Base-by-base conservation (phyloP, 2,888 invertebrate species). In the Amblyteles armatorius region DNA sequence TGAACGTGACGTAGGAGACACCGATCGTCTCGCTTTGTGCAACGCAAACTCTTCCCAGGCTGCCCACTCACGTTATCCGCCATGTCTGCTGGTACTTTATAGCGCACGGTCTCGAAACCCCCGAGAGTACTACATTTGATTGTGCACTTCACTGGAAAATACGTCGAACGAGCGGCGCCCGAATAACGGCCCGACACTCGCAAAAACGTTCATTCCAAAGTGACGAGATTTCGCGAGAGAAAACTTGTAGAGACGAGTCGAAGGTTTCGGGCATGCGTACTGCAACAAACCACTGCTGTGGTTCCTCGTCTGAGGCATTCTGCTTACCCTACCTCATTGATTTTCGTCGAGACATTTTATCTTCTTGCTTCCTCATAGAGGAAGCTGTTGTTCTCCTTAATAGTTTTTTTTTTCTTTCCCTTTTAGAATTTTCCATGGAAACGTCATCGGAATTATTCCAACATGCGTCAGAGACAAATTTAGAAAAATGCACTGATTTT, bases 1-100 rank as follows among this genome's bases (percentile, higher is more conserved):
- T 71, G 79, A 74, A 74, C 69, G 74, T 69, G 74, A 63, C 83
- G 63, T 79, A 72, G 60, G 29, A 33, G 33, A 22, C 48, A 16
- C 26, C 33, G n/a, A 60, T 48, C 13, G n/a, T 60, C 44, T 60
- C 48, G 48, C 29, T 50, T 68, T 60, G 44, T 40, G 57, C 5
- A 73, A 78, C 33, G 40, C 72, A 33, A 57, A 78, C 78, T 57
- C 72, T 48, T 78, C 57, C 26, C 16, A 67, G 22, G 57, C 69
- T 74, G 57, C 74, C 44, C 40, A 88, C 88, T 88, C 83, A 88
- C 88, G 65, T 78, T 87, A 68, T 86, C 85, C 86, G 88, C 88
- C 88, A 88, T 88, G 33, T 78, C 76, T 81, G 16, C 22, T 60
- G 19, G 48, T 48, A 33, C 50, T 85, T 83, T 80, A 74, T 79